Percentiles rank a stretch among this genome's conserved stretches.
phyloP scores from a whole-genome alignment of 2,888 invertebrate species.

The Diplazon laetatorius region DNA sequence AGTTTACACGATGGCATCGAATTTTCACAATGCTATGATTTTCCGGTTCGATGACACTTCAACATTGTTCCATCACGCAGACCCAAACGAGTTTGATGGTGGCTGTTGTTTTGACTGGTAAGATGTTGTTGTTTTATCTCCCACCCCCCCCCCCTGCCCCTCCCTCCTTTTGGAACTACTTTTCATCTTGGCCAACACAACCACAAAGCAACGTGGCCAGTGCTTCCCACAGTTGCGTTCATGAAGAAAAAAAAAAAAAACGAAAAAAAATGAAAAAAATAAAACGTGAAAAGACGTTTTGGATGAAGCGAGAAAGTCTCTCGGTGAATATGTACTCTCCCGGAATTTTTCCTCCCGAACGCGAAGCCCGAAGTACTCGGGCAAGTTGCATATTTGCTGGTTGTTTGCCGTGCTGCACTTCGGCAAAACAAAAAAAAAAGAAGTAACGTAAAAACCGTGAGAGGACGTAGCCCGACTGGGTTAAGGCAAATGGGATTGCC shows the following conservation, averaged over 20 bases:
- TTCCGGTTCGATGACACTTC: no score
- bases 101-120: constrained; percentile 24
- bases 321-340: constrained; percentile 33
- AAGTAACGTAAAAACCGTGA: constrained; percentile 21
- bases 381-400: constrained; percentile 47
- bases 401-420: constrained; percentile 29
- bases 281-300: constrained; percentile 7
- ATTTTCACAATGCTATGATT: no score
- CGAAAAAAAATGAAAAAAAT: no score
- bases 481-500: constrained; percentile 75
- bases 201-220: neutral
- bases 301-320: neutral
- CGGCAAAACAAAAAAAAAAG: constrained; percentile 27
- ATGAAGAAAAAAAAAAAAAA: no score
- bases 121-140: constrained; percentile 51
- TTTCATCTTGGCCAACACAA: constrained; percentile 51
- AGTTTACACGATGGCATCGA: no score
- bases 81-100: constrained; percentile 24
- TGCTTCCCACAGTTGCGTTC: neutral
- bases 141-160: no score
- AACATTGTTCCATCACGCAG: neutral
- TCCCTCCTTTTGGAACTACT: no score
- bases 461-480: no score
- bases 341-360: constrained; percentile 40
- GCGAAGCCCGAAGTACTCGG: constrained; percentile 24